Percentiles rank a stretch among this genome's conserved stretches.
phyloP scores from a whole-genome alignment of 2,113 vertebrate genomes.

The Phaethornis superciliosus region DNA sequence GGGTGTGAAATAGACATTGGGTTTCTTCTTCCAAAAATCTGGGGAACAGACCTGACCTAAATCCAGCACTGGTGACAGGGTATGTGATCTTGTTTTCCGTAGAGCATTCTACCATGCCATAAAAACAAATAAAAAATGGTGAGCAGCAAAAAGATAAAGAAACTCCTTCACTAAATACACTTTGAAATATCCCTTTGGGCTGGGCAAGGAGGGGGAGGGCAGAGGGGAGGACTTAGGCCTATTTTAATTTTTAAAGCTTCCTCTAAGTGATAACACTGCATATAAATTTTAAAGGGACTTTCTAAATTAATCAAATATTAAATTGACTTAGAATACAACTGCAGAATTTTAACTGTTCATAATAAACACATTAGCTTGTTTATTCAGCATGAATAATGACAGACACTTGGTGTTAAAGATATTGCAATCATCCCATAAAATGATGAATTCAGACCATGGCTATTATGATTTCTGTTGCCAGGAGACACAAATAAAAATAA shows the following conservation, averaged over 20 bases:
- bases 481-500: not conserved
- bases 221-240: not conserved
- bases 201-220: not conserved
- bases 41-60: not conserved
- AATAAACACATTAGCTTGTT: slow-evolving; percentile 49
- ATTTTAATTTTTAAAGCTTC: not conserved
- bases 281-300: not conserved
- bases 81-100: not conserved
- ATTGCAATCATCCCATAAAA: not conserved
- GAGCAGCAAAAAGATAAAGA: not conserved
- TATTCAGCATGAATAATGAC: slow-evolving; percentile 19
- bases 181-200: not conserved
- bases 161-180: not conserved
- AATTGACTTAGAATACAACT: slow-evolving; percentile 24
- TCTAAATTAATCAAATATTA: slow-evolving; percentile 34
- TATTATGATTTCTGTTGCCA: not conserved
- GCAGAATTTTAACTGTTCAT: not conserved
- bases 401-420: not conserved
- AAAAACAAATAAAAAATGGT: not conserved
- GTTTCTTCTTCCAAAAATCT: not conserved
- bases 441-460: not conserved
- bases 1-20: not conserved
- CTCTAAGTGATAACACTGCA: not conserved
- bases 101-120: not conserved
- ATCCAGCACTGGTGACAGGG: not conserved